Conservation (phyloP, 2,888 invertebrate species). For the Andrena minutula region DNA sequence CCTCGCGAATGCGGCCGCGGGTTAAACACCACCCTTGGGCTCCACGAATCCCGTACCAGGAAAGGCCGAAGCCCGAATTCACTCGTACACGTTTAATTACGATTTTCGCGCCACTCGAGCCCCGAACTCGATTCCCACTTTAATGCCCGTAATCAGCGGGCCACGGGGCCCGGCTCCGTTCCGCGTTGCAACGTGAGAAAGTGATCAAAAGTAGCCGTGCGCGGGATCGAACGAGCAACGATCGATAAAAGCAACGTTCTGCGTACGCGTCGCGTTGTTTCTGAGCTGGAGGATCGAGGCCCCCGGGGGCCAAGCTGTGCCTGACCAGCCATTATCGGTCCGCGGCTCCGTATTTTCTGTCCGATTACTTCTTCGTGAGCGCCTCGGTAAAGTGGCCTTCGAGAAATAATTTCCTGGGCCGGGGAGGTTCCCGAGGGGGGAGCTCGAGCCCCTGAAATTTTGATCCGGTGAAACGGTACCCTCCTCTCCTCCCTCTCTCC, state of each 20-base stretch:
- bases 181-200: slow-evolving; percentile 41
- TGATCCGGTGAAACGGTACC: slow-evolving; percentile 70
- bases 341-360: slow-evolving; percentile 70
- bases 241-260: slow-evolving; percentile 59
- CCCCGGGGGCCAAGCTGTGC: slow-evolving; percentile 59
- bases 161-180: background rate
- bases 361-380: slow-evolving; percentile 73
- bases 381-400: slow-evolving; percentile 66
- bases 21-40: background rate
- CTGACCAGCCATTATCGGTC: slow-evolving; percentile 70
- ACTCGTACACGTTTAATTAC: slow-evolving; percentile 32
- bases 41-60: background rate
- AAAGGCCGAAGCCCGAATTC: background rate
- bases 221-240: slow-evolving; percentile 40
- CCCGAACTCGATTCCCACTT: background rate
- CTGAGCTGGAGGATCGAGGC: slow-evolving; percentile 3
- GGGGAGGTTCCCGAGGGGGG: background rate
- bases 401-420: slow-evolving; percentile 71
- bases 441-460: slow-evolving; percentile 68
- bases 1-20: background rate
- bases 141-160: slow-evolving; percentile 45
- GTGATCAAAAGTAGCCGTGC: slow-evolving; percentile 48
- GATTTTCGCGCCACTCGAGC: slow-evolving; percentile 29
- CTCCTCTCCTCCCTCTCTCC: slow-evolving; percentile 11
- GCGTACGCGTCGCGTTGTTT: slow-evolving; percentile 48